Evolutionary conservation across 2,797 vertebrate genomes (phyloP).

Genomic region (Neoniphon sammara): DNA sequence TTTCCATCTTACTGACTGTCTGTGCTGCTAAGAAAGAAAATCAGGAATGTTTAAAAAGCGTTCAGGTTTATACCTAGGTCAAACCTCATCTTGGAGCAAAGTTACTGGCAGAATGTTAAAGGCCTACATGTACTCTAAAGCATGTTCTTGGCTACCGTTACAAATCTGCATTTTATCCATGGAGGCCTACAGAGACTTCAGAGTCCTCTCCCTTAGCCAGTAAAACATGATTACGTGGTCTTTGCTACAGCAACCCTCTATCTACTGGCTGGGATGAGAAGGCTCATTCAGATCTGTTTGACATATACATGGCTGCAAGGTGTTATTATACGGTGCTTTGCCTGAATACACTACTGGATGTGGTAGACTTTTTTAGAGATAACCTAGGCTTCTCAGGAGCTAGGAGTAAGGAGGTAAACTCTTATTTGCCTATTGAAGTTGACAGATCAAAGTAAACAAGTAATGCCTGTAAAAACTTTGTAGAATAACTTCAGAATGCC

Average conservation of each 20-base stretch:
- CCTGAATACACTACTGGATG: conserved; percentile 17
- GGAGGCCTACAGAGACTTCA: conserved; percentile 2
- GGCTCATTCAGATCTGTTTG: conserved; percentile 25
- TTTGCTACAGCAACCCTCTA: conserved; percentile 26
- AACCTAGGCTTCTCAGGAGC: not conserved
- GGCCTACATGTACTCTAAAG: not conserved
- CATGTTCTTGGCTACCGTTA: not conserved
- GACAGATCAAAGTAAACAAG: too few relatives aligned
- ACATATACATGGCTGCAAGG: conserved; percentile 11
- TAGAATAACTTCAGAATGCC: not conserved
- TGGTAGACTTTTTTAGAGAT: not conserved
- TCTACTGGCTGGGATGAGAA: conserved; percentile 12
- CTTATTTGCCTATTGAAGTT: too few relatives aligned
- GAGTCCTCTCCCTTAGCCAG: not conserved
- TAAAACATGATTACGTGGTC: conserved; percentile 29
- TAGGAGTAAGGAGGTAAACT: too few relatives aligned
- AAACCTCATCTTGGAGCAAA: not conserved
- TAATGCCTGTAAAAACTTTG: not conserved
- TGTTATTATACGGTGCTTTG: conserved; percentile 17
- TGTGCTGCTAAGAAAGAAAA: too few relatives aligned
- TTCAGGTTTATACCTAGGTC: not conserved
- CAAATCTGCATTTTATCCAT: conserved; percentile 12
- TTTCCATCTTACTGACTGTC: too few relatives aligned
- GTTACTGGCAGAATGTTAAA: not conserved
- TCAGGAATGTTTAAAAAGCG: too few relatives aligned